Evolutionary conservation across 2,797 vertebrate species (phyloP).

Genomic region (Pseudochirops cupreus): DNA sequence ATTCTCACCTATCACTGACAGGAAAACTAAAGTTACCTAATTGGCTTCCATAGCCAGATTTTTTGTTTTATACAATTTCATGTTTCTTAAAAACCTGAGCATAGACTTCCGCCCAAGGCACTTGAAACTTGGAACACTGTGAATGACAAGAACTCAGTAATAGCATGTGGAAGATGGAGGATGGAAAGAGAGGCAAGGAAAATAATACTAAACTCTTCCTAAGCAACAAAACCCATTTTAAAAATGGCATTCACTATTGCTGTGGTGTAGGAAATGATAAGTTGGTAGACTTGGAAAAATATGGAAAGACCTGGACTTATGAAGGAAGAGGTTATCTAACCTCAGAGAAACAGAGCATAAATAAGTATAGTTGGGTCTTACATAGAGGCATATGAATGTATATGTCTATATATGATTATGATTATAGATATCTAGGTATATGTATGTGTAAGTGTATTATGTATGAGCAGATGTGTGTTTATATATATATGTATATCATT

Average conservation of each 20-base stretch:
- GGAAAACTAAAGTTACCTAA: constrained; percentile 15
- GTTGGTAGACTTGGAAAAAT: too few relatives aligned
- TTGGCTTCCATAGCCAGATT: neutral
- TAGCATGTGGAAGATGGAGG: neutral
- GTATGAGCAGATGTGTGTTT: too few relatives aligned
- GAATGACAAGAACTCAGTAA: neutral
- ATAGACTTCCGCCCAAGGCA: neutral
- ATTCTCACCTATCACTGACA: constrained; percentile 6
- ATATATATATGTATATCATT: too few relatives aligned
- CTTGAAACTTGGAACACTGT: neutral
- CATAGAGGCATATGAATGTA: too few relatives aligned
- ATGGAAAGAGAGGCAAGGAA: neutral
- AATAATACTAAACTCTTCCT: neutral
- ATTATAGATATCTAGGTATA: too few relatives aligned
- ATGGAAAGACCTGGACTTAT: too few relatives aligned
- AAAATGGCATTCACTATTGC: neutral
- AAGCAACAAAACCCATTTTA: neutral
- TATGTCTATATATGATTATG: too few relatives aligned
- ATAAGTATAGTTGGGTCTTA: too few relatives aligned
- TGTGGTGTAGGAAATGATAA: too few relatives aligned
- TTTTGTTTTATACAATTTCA: neutral
- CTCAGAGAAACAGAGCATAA: too few relatives aligned
- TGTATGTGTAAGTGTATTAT: too few relatives aligned
- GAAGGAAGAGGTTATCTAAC: too few relatives aligned
- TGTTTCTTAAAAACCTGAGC: neutral